These are phyloP conservation scores for Ctenicera cuprea DNA, from an alignment of 2,888 invertebrate genomes.

Conservation along the genomic window DNA sequence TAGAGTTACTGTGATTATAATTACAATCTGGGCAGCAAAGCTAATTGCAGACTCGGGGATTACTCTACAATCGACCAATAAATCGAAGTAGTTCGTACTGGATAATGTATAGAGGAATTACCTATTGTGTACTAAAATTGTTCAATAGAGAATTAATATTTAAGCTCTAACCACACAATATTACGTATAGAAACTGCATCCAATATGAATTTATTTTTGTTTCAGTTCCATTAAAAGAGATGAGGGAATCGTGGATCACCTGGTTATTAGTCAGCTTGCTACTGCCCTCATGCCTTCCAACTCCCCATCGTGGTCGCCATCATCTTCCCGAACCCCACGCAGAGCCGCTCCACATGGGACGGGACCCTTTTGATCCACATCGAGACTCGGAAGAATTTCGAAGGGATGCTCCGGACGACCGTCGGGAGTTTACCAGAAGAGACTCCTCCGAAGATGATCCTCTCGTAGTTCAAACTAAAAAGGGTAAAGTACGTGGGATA, in stretches of 20 bases:
- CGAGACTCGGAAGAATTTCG: constrained; percentile 70
- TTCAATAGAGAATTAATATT: too few relatives aligned
- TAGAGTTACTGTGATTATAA: constrained; percentile 38
- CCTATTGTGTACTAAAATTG: too few relatives aligned
- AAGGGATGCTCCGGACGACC: constrained; percentile 71
- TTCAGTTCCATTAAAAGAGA: constrained; percentile 58
- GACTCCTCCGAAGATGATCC: constrained; percentile 79
- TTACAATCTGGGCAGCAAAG: constrained; percentile 39
- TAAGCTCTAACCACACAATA: too few relatives aligned
- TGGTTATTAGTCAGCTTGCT: constrained; percentile 66
- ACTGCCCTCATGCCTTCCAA: constrained; percentile 66
- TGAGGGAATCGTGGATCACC: constrained; percentile 66
- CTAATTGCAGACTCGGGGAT: constrained; percentile 43
- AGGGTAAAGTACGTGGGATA: constrained; percentile 85
- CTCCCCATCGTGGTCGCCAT: constrained; percentile 68
- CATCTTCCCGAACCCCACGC: constrained; percentile 69
- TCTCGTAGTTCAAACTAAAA: constrained; percentile 85
- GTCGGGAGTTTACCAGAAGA: constrained; percentile 67
- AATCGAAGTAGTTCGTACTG: constrained; percentile 19
- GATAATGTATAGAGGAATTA: background rate
- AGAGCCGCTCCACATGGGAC: constrained; percentile 69
- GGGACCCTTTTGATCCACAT: constrained; percentile 71
- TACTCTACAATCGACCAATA: constrained; percentile 26
- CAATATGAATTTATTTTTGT: constrained; percentile 5
- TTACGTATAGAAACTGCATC: too few relatives aligned